Conservation (phyloP, 2,888 invertebrate genomes). For the Slavum lentiscoides region DNA sequence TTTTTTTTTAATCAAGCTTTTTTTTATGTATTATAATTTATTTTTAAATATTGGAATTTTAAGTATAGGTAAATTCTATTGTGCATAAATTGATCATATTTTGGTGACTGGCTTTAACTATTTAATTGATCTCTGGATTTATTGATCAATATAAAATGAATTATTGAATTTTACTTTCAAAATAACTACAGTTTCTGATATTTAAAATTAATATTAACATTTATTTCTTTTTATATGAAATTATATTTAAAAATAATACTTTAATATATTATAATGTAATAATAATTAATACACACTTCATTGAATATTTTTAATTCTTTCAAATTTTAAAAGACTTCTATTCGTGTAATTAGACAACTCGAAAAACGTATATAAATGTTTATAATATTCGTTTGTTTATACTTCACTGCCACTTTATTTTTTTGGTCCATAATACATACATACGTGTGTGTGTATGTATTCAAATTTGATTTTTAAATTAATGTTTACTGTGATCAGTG, state of each 20-base stretch:
- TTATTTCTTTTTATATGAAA: background rate
- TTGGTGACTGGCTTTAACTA: conserved; percentile 30
- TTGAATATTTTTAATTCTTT: conserved; percentile 4
- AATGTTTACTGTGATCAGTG: conserved; percentile 31
- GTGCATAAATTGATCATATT: background rate
- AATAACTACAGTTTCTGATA: background rate
- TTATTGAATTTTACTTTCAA: background rate
- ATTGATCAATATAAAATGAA: conserved; percentile 37
- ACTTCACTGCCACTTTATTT: conserved; percentile 38
- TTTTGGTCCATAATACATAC: background rate
- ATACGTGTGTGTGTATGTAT: background rate
- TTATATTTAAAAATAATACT: background rate
- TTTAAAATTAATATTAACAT: background rate
- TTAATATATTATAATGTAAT: background rate
- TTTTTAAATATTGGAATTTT: conserved; percentile 18
- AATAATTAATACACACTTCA: background rate
- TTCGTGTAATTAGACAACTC: conserved; percentile 3
- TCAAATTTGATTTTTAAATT: conserved; percentile 14
- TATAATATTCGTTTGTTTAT: conserved; percentile 26
- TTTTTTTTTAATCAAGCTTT: background rate
- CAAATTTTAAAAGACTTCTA: conserved; percentile 11
- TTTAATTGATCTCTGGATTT: conserved; percentile 40
- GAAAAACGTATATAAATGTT: background rate
- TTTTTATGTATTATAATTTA: conserved; percentile 22
- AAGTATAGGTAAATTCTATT: conserved; percentile 5